Evolutionary conservation across 2,113 vertebrate genomes (phyloP).

Genomic region (Cyprinodon variegatus): DNA sequence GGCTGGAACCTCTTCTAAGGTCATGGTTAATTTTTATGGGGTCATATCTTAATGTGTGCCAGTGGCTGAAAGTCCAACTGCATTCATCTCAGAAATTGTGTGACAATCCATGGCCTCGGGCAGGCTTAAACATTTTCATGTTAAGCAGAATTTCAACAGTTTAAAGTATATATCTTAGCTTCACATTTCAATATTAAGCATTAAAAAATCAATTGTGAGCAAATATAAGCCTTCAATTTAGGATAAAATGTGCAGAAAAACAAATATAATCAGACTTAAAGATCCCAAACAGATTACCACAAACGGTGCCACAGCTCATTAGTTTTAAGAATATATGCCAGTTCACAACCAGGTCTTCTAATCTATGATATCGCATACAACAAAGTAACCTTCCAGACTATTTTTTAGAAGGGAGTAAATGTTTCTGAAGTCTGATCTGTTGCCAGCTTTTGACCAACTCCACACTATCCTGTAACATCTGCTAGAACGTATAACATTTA

Average conservation of each 20-base stretch:
- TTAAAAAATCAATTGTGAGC: background rate
- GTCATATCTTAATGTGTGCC: slow-evolving; percentile 31
- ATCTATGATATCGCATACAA: slow-evolving; percentile 39
- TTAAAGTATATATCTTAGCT: background rate
- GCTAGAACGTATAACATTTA: slow-evolving; percentile 31
- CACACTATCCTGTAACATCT: slow-evolving; percentile 24
- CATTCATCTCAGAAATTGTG: slow-evolving; percentile 21
- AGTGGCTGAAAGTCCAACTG: slow-evolving; percentile 31
- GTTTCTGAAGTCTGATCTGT: slow-evolving; percentile 45
- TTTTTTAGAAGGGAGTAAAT: slow-evolving; percentile 29
- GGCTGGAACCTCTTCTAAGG: slow-evolving; percentile 22
- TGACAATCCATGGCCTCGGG: slow-evolving; percentile 7
- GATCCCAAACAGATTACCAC: slow-evolving; percentile 23
- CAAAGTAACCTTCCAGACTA: slow-evolving; percentile 42
- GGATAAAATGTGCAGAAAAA: background rate
- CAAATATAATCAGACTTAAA: slow-evolving; percentile 19
- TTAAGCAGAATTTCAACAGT: background rate
- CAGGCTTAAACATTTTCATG: background rate
- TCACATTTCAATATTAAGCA: background rate
- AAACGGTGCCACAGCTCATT: background rate
- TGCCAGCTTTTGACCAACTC: slow-evolving; percentile 15
- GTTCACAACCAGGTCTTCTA: slow-evolving; percentile 27
- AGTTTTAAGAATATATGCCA: slow-evolving; percentile 56
- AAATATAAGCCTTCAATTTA: background rate
- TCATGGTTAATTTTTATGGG: slow-evolving; percentile 41